Evolutionary conservation across 2,113 vertebrate species (phyloP).

Genomic region (Xiphorhynchus elegans): DNA sequence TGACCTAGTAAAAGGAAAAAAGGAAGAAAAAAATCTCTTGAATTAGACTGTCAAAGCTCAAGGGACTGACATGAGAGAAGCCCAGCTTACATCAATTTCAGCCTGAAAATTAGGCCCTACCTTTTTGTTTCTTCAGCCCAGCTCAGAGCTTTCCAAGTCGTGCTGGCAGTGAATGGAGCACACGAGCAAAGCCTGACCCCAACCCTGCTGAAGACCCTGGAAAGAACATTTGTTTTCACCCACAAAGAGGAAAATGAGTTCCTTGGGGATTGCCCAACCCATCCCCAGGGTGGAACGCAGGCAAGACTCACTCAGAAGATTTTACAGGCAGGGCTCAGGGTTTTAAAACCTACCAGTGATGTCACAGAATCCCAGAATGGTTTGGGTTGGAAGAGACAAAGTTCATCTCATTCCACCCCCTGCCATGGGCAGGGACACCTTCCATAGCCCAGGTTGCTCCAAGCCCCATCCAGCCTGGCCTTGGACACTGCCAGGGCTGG

Average conservation of each 20-base stretch:
- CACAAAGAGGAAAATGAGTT: fast-evolving
- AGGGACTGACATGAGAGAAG: not conserved
- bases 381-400: not conserved
- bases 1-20: not conserved
- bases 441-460: not conserved
- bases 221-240: not conserved
- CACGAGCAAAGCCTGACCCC: not conserved
- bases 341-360: not conserved
- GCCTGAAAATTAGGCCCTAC: not conserved
- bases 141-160: not conserved
- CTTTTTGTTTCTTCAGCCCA: not conserved
- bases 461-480: not conserved
- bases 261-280: not conserved
- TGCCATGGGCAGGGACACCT: not conserved
- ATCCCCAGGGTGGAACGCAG: fast-evolving
- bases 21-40: not conserved
- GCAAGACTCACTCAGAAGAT: not conserved
- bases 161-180: not conserved
- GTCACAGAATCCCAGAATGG: not conserved
- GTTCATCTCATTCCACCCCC: fast-evolving
- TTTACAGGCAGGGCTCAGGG: not conserved
- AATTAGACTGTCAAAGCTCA: not conserved
- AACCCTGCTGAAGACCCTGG: not conserved
- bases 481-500: not conserved
- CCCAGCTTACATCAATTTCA: not conserved